Conservation (phyloP, 1,140 invertebrate species). For the Ridgeia piscesae region DNA sequence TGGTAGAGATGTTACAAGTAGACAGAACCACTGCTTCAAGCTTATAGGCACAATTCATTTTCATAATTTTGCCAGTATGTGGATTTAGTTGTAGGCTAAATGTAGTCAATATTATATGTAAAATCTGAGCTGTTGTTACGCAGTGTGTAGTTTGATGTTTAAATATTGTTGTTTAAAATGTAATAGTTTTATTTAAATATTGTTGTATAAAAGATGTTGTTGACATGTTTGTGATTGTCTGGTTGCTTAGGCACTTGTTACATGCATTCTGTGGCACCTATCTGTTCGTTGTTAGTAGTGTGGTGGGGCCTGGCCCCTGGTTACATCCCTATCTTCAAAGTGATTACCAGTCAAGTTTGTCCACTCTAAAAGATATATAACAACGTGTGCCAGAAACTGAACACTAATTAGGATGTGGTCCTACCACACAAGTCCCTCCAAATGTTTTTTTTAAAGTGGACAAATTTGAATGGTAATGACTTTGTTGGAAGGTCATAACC, state of each 20-base stretch:
- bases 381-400: no score
- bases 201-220: no score
- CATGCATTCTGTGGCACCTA: neutral
- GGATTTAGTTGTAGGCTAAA: neutral
- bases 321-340: no score
- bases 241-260: neutral
- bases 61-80: neutral
- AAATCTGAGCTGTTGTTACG: neutral
- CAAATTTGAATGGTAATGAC: no score
- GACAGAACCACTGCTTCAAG: neutral
- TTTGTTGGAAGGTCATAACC: no score
- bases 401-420: no score
- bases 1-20: neutral
- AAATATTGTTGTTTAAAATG: neutral
- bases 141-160: neutral
- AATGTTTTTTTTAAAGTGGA: no score
- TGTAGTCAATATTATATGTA: neutral
- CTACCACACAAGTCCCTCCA: no score
- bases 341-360: no score
- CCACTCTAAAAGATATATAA: no score
- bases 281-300: no score
- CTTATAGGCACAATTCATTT: neutral
- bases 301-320: no score
- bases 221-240: neutral
- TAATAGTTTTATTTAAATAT: neutral